Evolutionary conservation across 1,140 invertebrate genomes (phyloP).

Genomic region (Holcopasites calliopsidis): DNA sequence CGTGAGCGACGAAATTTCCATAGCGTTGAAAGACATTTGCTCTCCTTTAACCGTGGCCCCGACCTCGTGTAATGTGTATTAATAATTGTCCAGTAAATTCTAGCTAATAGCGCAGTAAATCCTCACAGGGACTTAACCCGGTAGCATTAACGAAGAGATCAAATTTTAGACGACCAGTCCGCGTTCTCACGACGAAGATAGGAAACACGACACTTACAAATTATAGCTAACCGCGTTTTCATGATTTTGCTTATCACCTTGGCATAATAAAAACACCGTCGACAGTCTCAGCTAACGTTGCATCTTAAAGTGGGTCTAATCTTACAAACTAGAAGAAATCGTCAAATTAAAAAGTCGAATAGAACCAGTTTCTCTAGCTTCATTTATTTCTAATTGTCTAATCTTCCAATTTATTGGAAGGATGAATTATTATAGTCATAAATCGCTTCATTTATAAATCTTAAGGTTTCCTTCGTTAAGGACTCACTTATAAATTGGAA

Average conservation of each 20-base stretch:
- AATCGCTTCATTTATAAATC: no score
- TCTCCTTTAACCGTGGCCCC: background rate
- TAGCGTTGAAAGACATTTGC: conserved; percentile 19
- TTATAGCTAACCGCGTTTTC: background rate
- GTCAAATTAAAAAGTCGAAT: no score
- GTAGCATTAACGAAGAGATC: conserved; percentile 30
- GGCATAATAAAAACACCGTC: background rate
- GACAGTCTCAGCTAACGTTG: no score
- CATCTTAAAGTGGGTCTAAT: no score
- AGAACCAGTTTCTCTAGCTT: no score
- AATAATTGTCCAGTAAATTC: conserved; percentile 39
- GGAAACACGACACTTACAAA: conserved; percentile 14
- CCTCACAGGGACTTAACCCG: background rate
- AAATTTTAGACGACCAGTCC: conserved; percentile 25
- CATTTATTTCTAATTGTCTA: no score
- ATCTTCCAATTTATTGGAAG: no score
- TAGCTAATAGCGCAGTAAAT: conserved; percentile 36
- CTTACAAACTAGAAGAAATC: no score
- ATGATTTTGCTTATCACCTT: background rate
- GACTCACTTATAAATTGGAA: no score
- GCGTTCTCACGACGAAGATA: background rate
- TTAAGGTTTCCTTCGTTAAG: no score
- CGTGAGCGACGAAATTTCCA: conserved; percentile 9
- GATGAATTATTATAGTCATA: no score
- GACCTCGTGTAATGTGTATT: background rate